These are phyloP conservation scores for Tryphoninae sp. DNA, from an alignment of 2,888 invertebrate species.

Conservation along the genomic window DNA sequence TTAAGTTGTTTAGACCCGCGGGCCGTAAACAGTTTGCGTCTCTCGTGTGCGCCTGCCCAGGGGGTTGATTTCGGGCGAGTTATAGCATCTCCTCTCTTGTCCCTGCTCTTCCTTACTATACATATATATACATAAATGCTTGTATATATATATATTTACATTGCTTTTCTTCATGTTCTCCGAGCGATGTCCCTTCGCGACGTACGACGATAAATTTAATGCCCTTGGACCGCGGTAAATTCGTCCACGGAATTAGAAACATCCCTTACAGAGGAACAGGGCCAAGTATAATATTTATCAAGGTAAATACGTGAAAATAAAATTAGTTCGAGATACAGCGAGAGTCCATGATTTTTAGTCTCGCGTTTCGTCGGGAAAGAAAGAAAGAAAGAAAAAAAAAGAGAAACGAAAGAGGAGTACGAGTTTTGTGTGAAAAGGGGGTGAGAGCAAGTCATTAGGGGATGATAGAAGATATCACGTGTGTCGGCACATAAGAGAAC, in stretches of 20 bases:
- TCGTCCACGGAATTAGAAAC: not conserved
- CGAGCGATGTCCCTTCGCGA: not conserved
- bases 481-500: slow-evolving; percentile 16
- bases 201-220: not conserved
- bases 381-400: not conserved
- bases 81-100: slow-evolving; percentile 64
- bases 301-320: not conserved
- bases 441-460: slow-evolving; percentile 48
- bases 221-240: not conserved
- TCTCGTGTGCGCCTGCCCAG: slow-evolving; percentile 56
- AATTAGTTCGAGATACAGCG: not conserved
- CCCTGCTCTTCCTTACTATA: slow-evolving; percentile 31
- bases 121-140: slow-evolving; percentile 41
- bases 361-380: not conserved
- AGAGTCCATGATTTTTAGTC: too few relatives aligned
- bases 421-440: slow-evolving; percentile 16
- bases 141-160: slow-evolving; percentile 18
- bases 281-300: slow-evolving; percentile 3
- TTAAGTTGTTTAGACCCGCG: slow-evolving; percentile 81
- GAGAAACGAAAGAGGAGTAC: not conserved
- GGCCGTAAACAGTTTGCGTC: slow-evolving; percentile 77
- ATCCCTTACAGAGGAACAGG: not conserved
- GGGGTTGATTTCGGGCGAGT: slow-evolving; percentile 73
- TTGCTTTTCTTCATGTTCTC: slow-evolving; percentile 22
- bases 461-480: slow-evolving; percentile 53